Evolutionary conservation across 2,113 vertebrate genomes (phyloP).

Genomic region (Polyodon spathula): DNA sequence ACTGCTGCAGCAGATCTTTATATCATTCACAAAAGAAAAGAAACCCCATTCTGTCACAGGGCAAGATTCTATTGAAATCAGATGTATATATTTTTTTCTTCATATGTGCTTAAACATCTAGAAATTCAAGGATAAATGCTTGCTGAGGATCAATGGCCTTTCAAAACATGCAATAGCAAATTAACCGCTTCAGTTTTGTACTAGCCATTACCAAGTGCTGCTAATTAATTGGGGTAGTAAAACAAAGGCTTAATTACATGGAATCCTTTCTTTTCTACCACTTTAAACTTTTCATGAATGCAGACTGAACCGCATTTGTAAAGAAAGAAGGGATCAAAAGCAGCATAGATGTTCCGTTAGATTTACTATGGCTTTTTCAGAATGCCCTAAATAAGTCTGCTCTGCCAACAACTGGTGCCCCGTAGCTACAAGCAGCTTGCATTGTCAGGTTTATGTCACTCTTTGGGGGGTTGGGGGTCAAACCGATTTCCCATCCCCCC

Average conservation of each 20-base stretch:
- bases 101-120: no score
- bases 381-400: constrained; percentile 31
- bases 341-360: constrained; percentile 27
- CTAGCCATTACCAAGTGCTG: constrained; percentile 24
- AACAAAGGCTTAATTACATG: constrained; percentile 23
- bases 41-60: no score
- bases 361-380: constrained; percentile 13
- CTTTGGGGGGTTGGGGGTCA: background rate
- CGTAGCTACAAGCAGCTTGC: constrained; percentile 30
- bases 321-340: constrained; percentile 21
- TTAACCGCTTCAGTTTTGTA: constrained; percentile 20
- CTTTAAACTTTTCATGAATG: constrained; percentile 10
- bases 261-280: background rate
- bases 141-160: constrained; percentile 15
- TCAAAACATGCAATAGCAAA: constrained; percentile 23
- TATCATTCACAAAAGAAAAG: no score
- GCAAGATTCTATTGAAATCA: no score
- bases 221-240: constrained; percentile 33
- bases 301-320: constrained; percentile 17
- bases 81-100: no score
- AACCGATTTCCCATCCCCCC: constrained; percentile 29
- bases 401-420: constrained; percentile 27
- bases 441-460: constrained; percentile 36
- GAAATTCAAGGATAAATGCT: no score
- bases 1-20: no score